These are phyloP conservation scores for Odocoileus hemionus DNA, from an alignment of 2,113 vertebrate genomes.

Conservation along the genomic window DNA sequence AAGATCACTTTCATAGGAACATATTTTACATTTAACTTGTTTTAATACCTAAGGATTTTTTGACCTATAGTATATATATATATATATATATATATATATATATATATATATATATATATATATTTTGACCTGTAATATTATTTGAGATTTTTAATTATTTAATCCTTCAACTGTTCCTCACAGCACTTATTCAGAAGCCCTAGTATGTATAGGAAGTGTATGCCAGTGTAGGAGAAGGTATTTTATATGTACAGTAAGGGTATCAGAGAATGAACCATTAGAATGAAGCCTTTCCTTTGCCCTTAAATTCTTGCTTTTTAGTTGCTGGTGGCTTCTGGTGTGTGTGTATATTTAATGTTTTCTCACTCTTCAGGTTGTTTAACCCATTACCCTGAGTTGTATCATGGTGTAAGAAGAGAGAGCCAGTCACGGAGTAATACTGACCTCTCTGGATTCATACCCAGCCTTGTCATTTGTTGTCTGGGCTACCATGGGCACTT, in stretches of 20 bases:
- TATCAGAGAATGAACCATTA: background rate
- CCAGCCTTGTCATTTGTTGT: background rate
- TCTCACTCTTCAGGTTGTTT: background rate
- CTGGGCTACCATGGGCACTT: background rate
- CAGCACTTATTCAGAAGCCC: background rate
- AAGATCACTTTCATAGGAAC: background rate
- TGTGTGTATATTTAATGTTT: background rate
- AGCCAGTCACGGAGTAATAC: background rate
- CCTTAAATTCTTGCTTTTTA: background rate
- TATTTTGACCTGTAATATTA: background rate
- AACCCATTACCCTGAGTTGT: background rate
- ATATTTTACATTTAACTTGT: background rate
- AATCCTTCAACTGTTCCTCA: background rate
- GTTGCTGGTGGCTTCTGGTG: background rate
- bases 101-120: background rate
- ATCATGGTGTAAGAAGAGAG: background rate
- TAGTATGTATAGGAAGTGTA: background rate
- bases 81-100: background rate
- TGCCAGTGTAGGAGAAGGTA: background rate
- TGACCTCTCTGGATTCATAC: background rate
- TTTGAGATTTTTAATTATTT: background rate
- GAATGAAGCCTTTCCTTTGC: background rate
- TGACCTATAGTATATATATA: background rate
- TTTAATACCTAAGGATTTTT: background rate
- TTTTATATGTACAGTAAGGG: background rate